phyloP scores from a whole-genome alignment of 23 tunicate genomes.

The Diplosoma virens region DNA sequence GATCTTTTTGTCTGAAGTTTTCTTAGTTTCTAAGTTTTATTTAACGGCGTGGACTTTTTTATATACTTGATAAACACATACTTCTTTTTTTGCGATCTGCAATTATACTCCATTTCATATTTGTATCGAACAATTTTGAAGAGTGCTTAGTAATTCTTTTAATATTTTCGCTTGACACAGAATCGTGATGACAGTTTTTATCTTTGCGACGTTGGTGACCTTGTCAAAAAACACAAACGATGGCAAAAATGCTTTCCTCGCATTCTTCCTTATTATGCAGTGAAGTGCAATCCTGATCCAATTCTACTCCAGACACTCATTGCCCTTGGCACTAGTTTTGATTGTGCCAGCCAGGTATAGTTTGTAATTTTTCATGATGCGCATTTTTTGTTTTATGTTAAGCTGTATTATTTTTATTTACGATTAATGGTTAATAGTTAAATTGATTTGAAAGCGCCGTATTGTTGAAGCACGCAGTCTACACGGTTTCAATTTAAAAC shows the following conservation, averaged over 20 bases:
- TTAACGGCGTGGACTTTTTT: too few relatives aligned
- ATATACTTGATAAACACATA: too few relatives aligned
- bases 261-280: constrained; percentile 70
- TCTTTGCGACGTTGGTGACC: constrained; percentile 79
- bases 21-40: too few relatives aligned
- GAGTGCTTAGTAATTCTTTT: too few relatives aligned
- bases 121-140: too few relatives aligned
- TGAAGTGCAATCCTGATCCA: constrained; percentile 78
- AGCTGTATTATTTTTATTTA: neutral
- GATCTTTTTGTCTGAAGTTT: too few relatives aligned
- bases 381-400: neutral
- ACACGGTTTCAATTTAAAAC: too few relatives aligned
- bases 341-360: constrained; percentile 97
- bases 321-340: constrained; percentile 83
- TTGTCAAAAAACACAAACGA: constrained; percentile 47
- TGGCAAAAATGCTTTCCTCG: constrained; percentile 75
- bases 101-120: too few relatives aligned
- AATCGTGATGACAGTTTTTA: constrained; percentile 67
- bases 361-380: neutral
- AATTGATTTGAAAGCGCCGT: too few relatives aligned
- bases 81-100: too few relatives aligned
- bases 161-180: constrained; percentile 20
- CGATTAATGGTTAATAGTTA: too few relatives aligned
- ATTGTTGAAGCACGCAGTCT: neutral
- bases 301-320: constrained; percentile 41